Evolutionary conservation across 2,797 vertebrate species (phyloP), one percentile per base, ranked within the genome.

Genomic region (Poliocrania exsul): DNA sequence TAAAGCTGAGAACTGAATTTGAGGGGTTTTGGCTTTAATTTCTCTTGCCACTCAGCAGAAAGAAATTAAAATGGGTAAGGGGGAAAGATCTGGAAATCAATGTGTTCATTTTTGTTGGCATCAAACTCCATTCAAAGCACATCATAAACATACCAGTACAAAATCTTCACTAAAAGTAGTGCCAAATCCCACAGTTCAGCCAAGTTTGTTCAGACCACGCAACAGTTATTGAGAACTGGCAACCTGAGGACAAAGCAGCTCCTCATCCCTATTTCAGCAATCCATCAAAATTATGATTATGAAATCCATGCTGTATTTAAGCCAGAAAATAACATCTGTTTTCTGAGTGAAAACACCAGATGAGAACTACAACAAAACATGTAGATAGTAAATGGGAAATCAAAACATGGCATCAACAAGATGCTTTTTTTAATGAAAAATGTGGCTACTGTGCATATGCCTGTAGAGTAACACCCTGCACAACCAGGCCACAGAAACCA

Each of bases 311-410:
- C 5, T 54, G 31, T 25, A 49, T 40, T 80, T 67, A 72, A 93
- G 92, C 83, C 94, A 95, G 53, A 78, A 96, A 96, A 60, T 18
- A 77, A 91, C 75, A 90, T 94, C 89, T 93, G 91, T 74, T 94
- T 81, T 42, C 40, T 83, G 80, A 37, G 51, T 77, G 51, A 90
- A 93, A 96, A 82, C 49, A 84, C n/a, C 47, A 54, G 51, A 91
- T 16, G 53, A 47, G 14, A 73, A 78, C 23, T 19, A 70, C 38
- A 81, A 81, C 25, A 77, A 31, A 66, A 72, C 35, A 42, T 0
- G 4, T 3, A 37, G 61, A 90, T 37, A 25, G 56, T 65, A 86
- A 74, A 53, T 5, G 6, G 28, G 26, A 79, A 77, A 51, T 72
- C 17, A 38, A 42, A 67, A 65, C 17, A 83, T 20, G 1, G 1